Percentiles rank a stretch among this genome's conserved stretches.
These are phyloP conservation scores for Pollenia griseotomentosa DNA, from an alignment of 2,888 invertebrate species.

Conservation along the genomic window DNA sequence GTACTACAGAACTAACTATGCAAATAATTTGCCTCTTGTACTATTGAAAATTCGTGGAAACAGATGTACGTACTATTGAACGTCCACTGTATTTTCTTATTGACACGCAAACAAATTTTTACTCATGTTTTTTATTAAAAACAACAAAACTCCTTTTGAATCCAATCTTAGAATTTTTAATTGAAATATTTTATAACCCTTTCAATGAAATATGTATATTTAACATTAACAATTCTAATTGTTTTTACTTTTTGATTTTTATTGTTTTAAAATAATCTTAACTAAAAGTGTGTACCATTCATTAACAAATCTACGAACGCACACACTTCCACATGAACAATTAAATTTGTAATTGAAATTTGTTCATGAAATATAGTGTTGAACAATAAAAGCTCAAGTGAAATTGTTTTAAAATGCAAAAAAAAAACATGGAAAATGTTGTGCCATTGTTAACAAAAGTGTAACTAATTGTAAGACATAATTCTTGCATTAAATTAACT, in stretches of 20 bases:
- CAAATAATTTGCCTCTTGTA: no score
- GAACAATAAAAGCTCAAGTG: conserved; percentile 59
- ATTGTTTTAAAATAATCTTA: conserved; percentile 27
- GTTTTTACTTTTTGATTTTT: conserved; percentile 15
- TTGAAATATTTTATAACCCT: conserved; percentile 44
- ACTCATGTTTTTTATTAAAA: not conserved
- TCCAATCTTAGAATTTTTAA: conserved; percentile 39
- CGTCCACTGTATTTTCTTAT: no score
- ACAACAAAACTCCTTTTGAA: conserved; percentile 1
- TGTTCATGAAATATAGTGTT: conserved; percentile 57
- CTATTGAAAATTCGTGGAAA: no score
- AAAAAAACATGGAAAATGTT: conserved; percentile 43
- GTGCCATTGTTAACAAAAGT: conserved; percentile 68
- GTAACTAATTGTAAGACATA: conserved; percentile 75
- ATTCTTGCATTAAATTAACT: conserved; percentile 75
- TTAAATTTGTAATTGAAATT: conserved; percentile 1
- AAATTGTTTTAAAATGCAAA: conserved; percentile 44
- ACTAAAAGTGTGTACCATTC: not conserved
- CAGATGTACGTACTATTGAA: no score
- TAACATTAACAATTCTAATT: conserved; percentile 38
- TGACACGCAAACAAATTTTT: not conserved
- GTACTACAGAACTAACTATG: no score
- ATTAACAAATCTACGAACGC: not conserved
- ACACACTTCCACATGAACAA: not conserved
- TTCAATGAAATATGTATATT: not conserved